Conservation (phyloP, 2,797 vertebrate genomes). For the Simalia tracyae region DNA sequence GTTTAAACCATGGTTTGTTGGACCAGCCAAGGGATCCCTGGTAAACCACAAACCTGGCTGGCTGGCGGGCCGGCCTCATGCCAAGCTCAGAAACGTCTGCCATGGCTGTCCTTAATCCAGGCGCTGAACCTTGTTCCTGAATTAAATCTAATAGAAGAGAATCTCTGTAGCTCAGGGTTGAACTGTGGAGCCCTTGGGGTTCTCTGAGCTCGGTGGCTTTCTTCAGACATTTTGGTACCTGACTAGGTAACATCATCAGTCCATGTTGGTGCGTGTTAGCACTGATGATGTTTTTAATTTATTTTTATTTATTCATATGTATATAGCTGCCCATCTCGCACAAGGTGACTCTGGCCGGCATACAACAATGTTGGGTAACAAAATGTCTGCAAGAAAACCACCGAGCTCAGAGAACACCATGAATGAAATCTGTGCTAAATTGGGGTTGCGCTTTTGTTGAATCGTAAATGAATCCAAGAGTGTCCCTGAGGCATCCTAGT, state of each 20-base stretch:
- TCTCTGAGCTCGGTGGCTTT: too few relatives aligned
- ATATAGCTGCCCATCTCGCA: too few relatives aligned
- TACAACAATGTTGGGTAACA: too few relatives aligned
- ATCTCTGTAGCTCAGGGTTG: too few relatives aligned
- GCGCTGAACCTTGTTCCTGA: background rate
- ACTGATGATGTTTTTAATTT: too few relatives aligned
- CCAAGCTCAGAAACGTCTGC: background rate
- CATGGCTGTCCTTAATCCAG: rapidly evolving
- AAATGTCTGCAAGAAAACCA: too few relatives aligned
- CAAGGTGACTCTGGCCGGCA: too few relatives aligned
- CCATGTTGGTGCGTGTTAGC: too few relatives aligned
- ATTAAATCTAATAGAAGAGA: background rate
- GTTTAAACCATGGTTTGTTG: background rate
- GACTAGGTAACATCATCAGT: too few relatives aligned
- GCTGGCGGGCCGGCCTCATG: background rate
- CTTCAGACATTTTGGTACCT: too few relatives aligned
- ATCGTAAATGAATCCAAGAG: background rate
- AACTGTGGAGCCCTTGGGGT: too few relatives aligned
- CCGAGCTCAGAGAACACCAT: background rate
- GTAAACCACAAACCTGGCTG: background rate
- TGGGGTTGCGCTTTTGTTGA: background rate
- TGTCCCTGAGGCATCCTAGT: background rate
- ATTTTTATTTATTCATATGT: too few relatives aligned
- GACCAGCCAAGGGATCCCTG: background rate
- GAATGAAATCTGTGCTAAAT: background rate